Percentiles rank a stretch among this genome's conserved stretches.
Evolutionary conservation across 2,113 vertebrate species (phyloP).

Genomic region (Numida meleagris): DNA sequence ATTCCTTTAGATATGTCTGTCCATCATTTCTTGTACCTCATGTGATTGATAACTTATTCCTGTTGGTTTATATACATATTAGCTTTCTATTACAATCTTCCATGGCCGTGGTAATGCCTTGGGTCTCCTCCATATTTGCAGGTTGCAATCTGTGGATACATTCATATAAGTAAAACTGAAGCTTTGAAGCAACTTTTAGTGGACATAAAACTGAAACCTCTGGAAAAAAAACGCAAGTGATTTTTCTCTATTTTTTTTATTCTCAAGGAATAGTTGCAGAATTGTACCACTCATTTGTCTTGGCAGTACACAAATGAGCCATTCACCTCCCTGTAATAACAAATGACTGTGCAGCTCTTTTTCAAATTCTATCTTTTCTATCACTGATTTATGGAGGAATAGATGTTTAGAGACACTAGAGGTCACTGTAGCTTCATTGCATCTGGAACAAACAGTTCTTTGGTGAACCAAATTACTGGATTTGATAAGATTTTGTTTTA

Average conservation of each 20-base stretch:
- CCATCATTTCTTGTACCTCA: neutral
- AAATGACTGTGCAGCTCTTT: neutral
- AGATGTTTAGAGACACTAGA: constrained; percentile 33
- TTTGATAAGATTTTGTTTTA: neutral
- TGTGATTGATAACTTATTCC: neutral
- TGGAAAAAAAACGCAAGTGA: neutral
- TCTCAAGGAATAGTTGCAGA: neutral
- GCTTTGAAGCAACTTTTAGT: neutral
- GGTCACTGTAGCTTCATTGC: constrained; percentile 57
- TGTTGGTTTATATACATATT: neutral
- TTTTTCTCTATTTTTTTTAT: neutral
- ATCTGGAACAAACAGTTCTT: neutral
- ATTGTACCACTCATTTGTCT: neutral
- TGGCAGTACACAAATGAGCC: neutral
- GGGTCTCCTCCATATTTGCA: neutral
- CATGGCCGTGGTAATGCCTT: neutral
- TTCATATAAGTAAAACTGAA: neutral
- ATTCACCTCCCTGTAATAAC: neutral
- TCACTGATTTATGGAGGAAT: neutral
- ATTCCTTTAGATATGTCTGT: neutral
- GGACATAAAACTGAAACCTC: neutral
- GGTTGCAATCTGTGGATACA: neutral
- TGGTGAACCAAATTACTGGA: neutral
- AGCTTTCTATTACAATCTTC: neutral
- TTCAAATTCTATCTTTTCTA: neutral